phyloP scores from a whole-genome alignment of 1,140 invertebrate genomes.

The Dolichoris vasculosae region DNA sequence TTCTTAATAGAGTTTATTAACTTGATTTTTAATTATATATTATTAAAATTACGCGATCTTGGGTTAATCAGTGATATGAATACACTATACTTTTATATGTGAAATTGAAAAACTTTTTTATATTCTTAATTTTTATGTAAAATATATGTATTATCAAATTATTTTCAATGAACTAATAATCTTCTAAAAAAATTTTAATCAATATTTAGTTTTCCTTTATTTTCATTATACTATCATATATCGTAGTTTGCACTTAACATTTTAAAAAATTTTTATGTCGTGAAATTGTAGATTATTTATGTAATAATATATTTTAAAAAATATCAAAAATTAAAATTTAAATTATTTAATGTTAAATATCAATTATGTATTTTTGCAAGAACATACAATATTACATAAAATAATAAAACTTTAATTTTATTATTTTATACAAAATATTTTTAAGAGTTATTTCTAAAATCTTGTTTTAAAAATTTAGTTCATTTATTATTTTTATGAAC shows the following conservation, averaged over 20 bases:
- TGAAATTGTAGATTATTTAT: no score
- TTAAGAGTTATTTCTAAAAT: no score
- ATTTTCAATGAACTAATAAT: conserved; percentile 14
- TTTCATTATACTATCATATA: no score
- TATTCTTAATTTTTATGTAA: conserved; percentile 31
- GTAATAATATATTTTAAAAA: no score
- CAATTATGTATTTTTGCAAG: no score
- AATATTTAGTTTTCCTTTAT: conserved; percentile 30
- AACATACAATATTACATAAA: no score
- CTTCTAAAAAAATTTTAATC: neutral
- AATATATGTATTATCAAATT: neutral
- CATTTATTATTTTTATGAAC: neutral
- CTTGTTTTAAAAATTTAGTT: neutral
- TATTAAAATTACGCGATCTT: conserved; percentile 50
- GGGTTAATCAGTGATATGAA: conserved; percentile 40
- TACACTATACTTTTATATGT: conserved; percentile 11
- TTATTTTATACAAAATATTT: no score
- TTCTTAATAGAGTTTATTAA: no score
- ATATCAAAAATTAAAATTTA: no score
- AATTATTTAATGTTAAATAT: no score
- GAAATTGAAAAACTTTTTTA: conserved; percentile 9
- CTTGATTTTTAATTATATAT: no score
- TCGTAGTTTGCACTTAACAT: neutral
- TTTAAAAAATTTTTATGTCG: neutral
- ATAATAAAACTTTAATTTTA: no score